Base-by-base conservation (phyloP, 2,888 invertebrate genomes). In the Furcula furcula region DNA sequence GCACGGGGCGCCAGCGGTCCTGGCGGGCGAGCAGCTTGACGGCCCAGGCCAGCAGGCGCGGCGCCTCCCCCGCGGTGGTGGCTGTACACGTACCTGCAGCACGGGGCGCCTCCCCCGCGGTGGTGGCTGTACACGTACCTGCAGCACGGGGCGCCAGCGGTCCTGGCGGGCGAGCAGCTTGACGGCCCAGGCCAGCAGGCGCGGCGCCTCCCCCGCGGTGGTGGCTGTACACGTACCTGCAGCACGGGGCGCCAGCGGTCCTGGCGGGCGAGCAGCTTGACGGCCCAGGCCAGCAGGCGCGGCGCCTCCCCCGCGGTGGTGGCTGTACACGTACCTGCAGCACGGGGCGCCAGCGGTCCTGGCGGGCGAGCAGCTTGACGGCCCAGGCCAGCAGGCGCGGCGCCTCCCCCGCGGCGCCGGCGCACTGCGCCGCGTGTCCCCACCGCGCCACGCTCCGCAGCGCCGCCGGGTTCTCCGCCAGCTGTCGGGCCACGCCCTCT, bases 351-450 rank as follows among this genome's bases (percentile, higher is more conserved):
- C 55, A 60, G 20, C 56, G 59, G 4, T 3, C 1, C 27, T 31
- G 39, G 7, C 44, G 50, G 0, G 54, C 36, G 31, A 64, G 64
- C 35, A 48, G 58, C n/a, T 37, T 34, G 16, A 91, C 57, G 93
- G 20, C n/a, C 20, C 20, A 20, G 20, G 20, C 20, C n/a, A 20
- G 20, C 20, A 20, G 20, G 20, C 20, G 21, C 21, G 21, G 91
- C 9, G 95, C 94, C 90, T 95, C 94, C 13, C 94, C 95, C 57
- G 95, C 93, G 2, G 97, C 95, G 11, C 97, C 96, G 29, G 95
- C 92, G 82, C 94, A 94, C 66, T 94, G 94, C 7, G 94, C 93
- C 32, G 93, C 93, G 49, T 86, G 91, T 58, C 94, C 94, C 95
- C 96, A 97, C 37, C 92, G 90, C 15, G 94, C 93, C 31, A 94